Percentiles rank a stretch among this genome's conserved stretches.
Conservation (phyloP, 2,797 vertebrate genomes). For the Gymnopithys bicolor region DNA sequence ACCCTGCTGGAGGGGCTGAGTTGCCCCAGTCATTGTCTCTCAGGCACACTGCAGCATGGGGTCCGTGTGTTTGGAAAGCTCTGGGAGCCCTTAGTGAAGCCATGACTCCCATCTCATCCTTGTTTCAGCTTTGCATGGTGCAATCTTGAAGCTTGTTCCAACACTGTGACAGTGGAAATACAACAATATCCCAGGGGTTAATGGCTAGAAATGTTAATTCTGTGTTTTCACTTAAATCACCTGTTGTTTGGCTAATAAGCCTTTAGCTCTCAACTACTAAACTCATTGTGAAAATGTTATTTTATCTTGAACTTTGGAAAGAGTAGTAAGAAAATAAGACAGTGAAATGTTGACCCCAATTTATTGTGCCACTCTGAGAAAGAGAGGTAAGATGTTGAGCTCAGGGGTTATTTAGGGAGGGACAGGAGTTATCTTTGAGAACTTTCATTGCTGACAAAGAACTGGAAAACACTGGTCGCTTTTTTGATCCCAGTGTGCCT, state of each 20-base stretch:
- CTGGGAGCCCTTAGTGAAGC: not conserved
- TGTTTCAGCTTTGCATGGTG: not conserved
- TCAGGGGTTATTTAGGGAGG: not conserved
- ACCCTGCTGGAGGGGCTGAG: not conserved
- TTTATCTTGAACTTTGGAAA: not conserved
- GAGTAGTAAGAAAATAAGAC: not conserved
- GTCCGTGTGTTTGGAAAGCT: rapidly evolving
- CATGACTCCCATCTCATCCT: not conserved
- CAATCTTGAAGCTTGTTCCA: not conserved
- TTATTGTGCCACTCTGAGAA: not conserved
- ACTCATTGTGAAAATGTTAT: not conserved
- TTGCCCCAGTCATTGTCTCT: not conserved
- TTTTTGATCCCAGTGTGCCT: not conserved
- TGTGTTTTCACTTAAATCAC: not conserved
- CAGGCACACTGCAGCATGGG: rapidly evolving
- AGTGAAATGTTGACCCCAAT: not conserved
- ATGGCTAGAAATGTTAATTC: not conserved
- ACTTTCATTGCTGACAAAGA: not conserved
- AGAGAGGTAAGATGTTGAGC: not conserved
- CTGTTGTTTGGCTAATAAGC: not conserved
- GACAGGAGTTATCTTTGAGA: not conserved
- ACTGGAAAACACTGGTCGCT: not conserved
- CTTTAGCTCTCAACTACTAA: not conserved
- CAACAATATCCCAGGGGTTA: not conserved
- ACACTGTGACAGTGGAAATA: not conserved